phyloP scores from a whole-genome alignment of 2,113 vertebrate genomes.

The Grallaria varia region DNA sequence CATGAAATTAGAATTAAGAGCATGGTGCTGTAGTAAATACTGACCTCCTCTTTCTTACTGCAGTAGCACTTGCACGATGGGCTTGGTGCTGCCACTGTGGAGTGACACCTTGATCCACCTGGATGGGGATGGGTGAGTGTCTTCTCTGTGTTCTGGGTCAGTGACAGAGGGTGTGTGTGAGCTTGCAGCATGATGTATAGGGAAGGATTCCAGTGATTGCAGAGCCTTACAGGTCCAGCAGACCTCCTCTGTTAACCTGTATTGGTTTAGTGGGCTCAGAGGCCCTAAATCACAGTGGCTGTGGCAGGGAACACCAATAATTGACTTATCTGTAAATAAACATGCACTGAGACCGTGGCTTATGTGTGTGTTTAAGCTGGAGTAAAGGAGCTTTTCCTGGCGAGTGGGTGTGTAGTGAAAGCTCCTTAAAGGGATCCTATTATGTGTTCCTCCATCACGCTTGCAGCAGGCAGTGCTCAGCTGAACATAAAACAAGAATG shows the following conservation, averaged over 20 bases:
- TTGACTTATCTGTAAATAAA: constrained; percentile 55
- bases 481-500: background rate
- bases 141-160: background rate
- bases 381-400: constrained; percentile 56
- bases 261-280: background rate
- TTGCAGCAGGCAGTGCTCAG: background rate
- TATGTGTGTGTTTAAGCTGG: constrained; percentile 47
- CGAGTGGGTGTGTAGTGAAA: constrained; percentile 57
- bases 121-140: constrained; percentile 97
- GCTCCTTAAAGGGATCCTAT: constrained; percentile 61
- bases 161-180: background rate
- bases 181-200: background rate
- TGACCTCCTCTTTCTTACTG: constrained; percentile 49
- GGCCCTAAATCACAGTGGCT: background rate
- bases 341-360: constrained; percentile 1
- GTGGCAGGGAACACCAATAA: constrained; percentile 12
- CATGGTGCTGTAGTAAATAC: background rate
- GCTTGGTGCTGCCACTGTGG: constrained; percentile 96
- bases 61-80: constrained; percentile 88
- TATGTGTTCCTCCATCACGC: background rate
- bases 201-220: background rate
- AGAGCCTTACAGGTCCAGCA: background rate
- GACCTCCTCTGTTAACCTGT: background rate
- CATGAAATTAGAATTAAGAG: background rate
- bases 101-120: constrained; percentile 97